Conservation (phyloP, 2,888 invertebrate species). For the Watsonalla cultraria region DNA sequence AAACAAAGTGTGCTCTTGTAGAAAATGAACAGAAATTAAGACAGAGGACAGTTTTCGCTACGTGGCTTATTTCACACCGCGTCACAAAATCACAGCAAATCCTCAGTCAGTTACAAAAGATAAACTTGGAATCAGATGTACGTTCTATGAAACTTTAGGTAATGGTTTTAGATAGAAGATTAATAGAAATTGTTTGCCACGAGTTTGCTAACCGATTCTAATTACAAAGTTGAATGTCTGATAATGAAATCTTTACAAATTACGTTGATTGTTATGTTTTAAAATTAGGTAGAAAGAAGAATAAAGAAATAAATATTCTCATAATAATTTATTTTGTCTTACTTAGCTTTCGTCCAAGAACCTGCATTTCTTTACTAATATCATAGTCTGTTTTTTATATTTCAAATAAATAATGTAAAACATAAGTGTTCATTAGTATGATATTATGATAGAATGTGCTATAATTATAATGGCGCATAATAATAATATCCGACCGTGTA, state of each 20-base stretch:
- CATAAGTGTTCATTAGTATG: too few relatives aligned
- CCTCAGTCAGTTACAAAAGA: conserved; percentile 35
- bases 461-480: too few relatives aligned
- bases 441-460: too few relatives aligned
- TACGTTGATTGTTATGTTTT: background rate
- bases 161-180: conserved; percentile 35
- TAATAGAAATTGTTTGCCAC: conserved; percentile 36
- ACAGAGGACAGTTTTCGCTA: background rate
- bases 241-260: conserved; percentile 9
- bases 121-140: conserved; percentile 31
- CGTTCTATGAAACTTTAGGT: conserved; percentile 34
- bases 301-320: too few relatives aligned
- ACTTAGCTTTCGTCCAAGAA: too few relatives aligned
- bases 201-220: conserved; percentile 1
- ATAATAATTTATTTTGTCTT: too few relatives aligned
- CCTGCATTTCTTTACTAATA: too few relatives aligned
- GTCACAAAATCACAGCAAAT: conserved; percentile 48
- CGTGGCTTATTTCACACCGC: conserved; percentile 7
- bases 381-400: too few relatives aligned
- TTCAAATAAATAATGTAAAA: too few relatives aligned
- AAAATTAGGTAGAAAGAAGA: too few relatives aligned
- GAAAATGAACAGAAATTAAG: background rate
- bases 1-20: too few relatives aligned
- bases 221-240: conserved; percentile 10
- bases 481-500: too few relatives aligned